Percentiles rank a stretch among this genome's conserved stretches.
phyloP scores from a whole-genome alignment of 2,113 vertebrate species.

The Vulpes lagopus region DNA sequence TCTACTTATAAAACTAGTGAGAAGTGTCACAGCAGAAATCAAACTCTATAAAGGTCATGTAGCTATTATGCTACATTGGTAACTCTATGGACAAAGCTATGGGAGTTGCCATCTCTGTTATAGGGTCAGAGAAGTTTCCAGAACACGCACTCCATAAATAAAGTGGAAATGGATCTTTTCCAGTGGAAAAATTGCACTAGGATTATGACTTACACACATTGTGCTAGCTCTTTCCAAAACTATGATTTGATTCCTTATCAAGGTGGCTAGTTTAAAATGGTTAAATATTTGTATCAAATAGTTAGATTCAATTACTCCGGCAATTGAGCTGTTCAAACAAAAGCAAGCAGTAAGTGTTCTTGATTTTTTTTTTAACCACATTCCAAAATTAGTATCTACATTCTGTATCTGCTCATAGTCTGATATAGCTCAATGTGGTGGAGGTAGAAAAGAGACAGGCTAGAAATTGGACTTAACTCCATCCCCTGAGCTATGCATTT shows the following conservation, averaged over 20 bases:
- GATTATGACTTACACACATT: not conserved
- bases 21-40: not conserved
- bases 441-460: not conserved
- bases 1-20: not conserved
- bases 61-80: not conserved
- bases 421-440: not conserved
- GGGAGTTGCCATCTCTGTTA: not conserved
- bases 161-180: not conserved
- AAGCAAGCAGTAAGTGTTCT: not conserved
- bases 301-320: not conserved
- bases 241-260: not conserved
- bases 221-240: not conserved
- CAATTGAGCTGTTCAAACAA: not conserved
- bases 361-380: not conserved
- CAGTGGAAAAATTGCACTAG: slow-evolving; percentile 6
- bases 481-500: not conserved
- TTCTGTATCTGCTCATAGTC: not conserved
- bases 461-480: not conserved
- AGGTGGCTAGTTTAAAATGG: not conserved
- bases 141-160: not conserved
- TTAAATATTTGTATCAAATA: not conserved
- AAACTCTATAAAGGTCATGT: not conserved
- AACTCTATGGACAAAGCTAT: not conserved
- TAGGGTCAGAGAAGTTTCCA: slow-evolving; percentile 17
- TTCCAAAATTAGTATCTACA: not conserved